A percentile compares a stretch with the other conserved stretches of the same genome.
These are phyloP conservation scores for Phoronis australis DNA, from an alignment of 2,888 invertebrate genomes.

Conservation along the genomic window DNA sequence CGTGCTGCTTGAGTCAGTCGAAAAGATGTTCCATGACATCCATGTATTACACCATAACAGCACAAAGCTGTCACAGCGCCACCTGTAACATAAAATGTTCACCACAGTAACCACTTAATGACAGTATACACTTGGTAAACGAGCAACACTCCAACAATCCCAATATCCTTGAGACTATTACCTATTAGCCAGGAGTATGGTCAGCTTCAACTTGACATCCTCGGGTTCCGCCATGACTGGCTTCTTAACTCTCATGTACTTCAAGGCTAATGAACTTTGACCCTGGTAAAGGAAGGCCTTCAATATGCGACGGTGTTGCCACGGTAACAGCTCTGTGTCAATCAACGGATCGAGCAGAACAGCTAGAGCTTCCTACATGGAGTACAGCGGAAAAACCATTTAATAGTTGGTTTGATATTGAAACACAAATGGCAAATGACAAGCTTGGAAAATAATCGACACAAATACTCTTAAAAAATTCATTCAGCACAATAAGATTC, in stretches of 20 bases:
- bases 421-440: no score
- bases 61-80: no score
- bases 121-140: background rate
- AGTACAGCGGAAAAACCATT: no score
- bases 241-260: slow-evolving; percentile 64
- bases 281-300: slow-evolving; percentile 64
- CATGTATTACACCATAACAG: no score
- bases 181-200: slow-evolving; percentile 63
- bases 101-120: background rate
- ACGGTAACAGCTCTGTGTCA: slow-evolving; percentile 61
- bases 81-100: no score
- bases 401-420: no score
- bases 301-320: slow-evolving; percentile 70
- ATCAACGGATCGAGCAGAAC: slow-evolving; percentile 64
- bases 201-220: slow-evolving; percentile 57
- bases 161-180: slow-evolving; percentile 16
- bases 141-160: background rate
- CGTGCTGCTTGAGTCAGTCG: no score
- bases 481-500: no score
- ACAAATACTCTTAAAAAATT: no score
- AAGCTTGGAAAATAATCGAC: no score
- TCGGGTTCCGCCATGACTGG: slow-evolving; percentile 58
- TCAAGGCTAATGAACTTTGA: slow-evolving; percentile 66
- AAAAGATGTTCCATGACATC: no score
- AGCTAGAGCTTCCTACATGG: slow-evolving; percentile 66